A percentile compares a stretch with the other conserved stretches of the same genome.
Conservation (phyloP, 2,888 invertebrate species). For the Oligia fasciuncula region DNA sequence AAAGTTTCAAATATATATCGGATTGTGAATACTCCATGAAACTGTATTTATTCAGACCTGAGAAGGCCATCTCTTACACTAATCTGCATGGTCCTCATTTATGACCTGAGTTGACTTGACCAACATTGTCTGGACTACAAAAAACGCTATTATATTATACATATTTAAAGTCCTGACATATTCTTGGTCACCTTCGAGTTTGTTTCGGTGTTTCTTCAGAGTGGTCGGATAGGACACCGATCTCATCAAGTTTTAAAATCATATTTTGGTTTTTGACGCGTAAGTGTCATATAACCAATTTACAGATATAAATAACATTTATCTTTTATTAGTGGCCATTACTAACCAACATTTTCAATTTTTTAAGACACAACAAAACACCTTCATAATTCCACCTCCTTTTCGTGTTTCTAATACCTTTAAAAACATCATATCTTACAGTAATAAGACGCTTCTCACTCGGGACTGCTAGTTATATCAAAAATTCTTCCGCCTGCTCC, state of each 20-base stretch:
- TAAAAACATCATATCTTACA: slow-evolving; percentile 47
- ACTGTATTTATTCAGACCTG: neutral
- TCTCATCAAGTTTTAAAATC: neutral
- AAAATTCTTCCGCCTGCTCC: slow-evolving; percentile 47
- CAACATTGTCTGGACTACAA: neutral
- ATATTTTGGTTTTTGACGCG: neutral
- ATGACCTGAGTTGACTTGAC: neutral
- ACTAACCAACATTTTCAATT: neutral
- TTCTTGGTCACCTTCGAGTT: neutral
- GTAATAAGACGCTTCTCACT: slow-evolving; percentile 44
- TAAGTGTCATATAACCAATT: neutral
- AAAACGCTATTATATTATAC: neutral
- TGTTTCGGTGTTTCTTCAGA: neutral
- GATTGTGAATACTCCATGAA: neutral
- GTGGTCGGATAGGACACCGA: neutral
- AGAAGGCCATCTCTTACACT: neutral
- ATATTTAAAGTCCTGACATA: neutral
- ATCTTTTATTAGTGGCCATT: neutral
- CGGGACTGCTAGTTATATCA: slow-evolving; percentile 55
- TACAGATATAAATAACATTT: neutral
- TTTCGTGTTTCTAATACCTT: slow-evolving; percentile 9
- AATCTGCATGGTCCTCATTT: neutral
- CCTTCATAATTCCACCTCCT: neutral
- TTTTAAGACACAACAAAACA: neutral
- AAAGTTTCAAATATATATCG: neutral